A percentile compares a stretch with the other conserved stretches of the same genome.
Conservation (phyloP, 64 coral and sea anemone genomes). For the Anthopleura sola region DNA sequence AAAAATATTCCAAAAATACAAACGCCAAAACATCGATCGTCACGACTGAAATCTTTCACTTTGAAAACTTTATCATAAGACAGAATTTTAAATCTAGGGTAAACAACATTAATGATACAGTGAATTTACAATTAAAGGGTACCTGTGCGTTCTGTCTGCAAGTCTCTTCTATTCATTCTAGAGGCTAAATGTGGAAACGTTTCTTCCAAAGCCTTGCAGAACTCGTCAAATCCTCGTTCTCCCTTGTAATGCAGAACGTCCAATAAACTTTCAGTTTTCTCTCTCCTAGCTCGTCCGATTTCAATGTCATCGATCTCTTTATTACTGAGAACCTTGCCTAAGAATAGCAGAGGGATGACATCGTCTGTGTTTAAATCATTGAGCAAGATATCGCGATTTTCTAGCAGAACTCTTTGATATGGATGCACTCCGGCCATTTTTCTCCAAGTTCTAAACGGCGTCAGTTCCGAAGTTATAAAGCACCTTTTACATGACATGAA, state of each 20-base stretch:
- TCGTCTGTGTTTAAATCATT: constrained; percentile 68
- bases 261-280: constrained; percentile 69
- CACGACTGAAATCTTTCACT: neutral
- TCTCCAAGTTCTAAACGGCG: constrained; percentile 37
- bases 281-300: constrained; percentile 60
- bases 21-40: neutral
- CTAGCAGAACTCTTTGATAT: constrained; percentile 73
- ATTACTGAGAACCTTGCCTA: constrained; percentile 62
- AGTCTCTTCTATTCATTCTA: constrained; percentile 50
- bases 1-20: neutral
- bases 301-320: constrained; percentile 92
- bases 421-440: constrained; percentile 79
- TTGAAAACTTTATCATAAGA: constrained; percentile 13
- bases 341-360: constrained; percentile 63
- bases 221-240: constrained; percentile 68
- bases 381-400: constrained; percentile 75
- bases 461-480: constrained; percentile 37
- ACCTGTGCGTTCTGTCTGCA: constrained; percentile 68
- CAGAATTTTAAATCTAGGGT: neutral
- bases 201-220: constrained; percentile 82
- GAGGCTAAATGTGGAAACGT: constrained; percentile 67
- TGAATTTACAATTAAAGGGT: neutral
- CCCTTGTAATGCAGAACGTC: constrained; percentile 91
- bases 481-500: neutral
- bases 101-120: neutral